Evolutionary conservation across 2,888 invertebrate genomes (phyloP), one percentile per base, ranked within the genome.

Genomic region (Cheilosia scutellata): DNA sequence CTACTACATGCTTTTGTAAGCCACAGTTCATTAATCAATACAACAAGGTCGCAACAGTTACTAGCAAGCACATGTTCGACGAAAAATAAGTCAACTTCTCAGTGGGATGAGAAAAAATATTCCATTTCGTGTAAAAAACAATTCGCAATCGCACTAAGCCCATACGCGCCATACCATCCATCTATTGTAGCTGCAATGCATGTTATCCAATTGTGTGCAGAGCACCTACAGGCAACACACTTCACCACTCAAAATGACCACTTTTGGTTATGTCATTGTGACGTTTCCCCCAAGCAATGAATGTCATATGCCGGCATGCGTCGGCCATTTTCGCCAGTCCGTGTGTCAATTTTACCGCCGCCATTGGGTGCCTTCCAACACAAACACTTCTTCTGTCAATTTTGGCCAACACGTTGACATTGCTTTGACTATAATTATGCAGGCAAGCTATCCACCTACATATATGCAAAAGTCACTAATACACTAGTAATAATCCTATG

Each of bases 371-470:
- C 58, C 66, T 42, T 51, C 66, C 31, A 68, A 7, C 77, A 55
- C 57, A 29, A 47, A n/a, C 49, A 79, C 63, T 51, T 57, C 57
- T 62, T 70, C 55, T 78, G 78, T 71, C 71, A 51, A 58, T 57
- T 79, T 65, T 44, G 58, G 55, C 51, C 72, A 79, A 72, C 51
- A 72, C 53, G 79, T 79, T 79, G 79, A 79, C 72, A 79, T 79
- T 79, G 79, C 79, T 60, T 72, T 44, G 63, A 51, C 20, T 51
- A 55, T 44, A 74, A 63, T 74, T 74, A 65, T 65, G 57, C 57
- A 57, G 27, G 57, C 75, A 51, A 51, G 51, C 72, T 27, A 82
- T 27, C 68, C 82, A 47, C 77, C 71, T 20, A 76, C 76, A 31
- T 40, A 51, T 31, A 40, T 20, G 44, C 33, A 55, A 11, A n/a